Percentiles rank a stretch among this genome's conserved stretches.
Evolutionary conservation across 1,140 invertebrate genomes (phyloP).

Genomic region (Micrasema longulum): DNA sequence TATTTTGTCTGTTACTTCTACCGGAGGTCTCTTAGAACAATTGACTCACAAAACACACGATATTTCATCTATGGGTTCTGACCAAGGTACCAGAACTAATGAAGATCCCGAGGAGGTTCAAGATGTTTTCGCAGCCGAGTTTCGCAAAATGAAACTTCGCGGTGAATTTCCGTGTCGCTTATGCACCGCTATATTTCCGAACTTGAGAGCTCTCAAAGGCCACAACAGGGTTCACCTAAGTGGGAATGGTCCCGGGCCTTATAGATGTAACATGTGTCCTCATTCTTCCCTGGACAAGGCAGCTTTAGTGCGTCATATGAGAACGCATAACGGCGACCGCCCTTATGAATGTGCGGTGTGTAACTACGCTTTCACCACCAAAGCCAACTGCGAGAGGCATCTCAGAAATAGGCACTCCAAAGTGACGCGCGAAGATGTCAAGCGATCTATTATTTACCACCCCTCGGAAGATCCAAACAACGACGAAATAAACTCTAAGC

Average conservation of each 20-base stretch:
- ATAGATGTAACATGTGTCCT: conserved; percentile 93
- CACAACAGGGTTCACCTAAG: conserved; percentile 86
- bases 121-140: conserved; percentile 83
- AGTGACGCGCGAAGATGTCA: conserved; percentile 85
- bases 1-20: conserved; percentile 81
- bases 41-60: conserved; percentile 64
- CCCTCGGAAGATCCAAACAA: conserved; percentile 84
- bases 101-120: conserved; percentile 79
- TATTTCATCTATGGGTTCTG: conserved; percentile 60
- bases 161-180: conserved; percentile 91
- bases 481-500: conserved; percentile 73
- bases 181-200: conserved; percentile 86
- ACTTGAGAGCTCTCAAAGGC: conserved; percentile 89
- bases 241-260: conserved; percentile 77
- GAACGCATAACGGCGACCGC: conserved; percentile 93
- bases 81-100: conserved; percentile 58
- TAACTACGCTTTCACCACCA: conserved; percentile 96
- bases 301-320: conserved; percentile 88
- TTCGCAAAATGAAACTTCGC: conserved; percentile 86
- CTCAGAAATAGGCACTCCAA: conserved; percentile 91
- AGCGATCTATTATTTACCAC: conserved; percentile 87
- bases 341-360: conserved; percentile 95
- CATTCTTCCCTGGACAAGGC: conserved; percentile 91
- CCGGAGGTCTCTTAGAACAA: conserved; percentile 72
- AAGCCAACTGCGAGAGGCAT: conserved; percentile 91